Evolutionary conservation across 2,888 invertebrate species (phyloP).

Genomic region (Iphiclides podalirius): DNA sequence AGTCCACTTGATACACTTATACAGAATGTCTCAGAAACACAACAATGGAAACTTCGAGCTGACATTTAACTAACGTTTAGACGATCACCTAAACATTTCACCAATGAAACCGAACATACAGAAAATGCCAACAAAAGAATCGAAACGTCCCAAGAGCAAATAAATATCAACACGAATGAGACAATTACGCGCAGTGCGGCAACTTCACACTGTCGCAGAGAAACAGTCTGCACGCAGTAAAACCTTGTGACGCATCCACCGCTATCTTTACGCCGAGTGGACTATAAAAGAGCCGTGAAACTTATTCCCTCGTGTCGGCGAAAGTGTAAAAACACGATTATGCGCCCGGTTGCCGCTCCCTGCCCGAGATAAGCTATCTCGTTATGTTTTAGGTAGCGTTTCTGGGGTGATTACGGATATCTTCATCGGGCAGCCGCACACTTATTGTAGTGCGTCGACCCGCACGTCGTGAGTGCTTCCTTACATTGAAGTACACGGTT

Average conservation of each 20-base stretch:
- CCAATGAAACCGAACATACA: too few species aligned
- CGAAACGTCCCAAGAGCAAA: too few species aligned
- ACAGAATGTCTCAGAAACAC: too few species aligned
- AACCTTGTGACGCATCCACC: neutral
- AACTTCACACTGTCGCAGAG: neutral
- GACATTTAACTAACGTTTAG: too few species aligned
- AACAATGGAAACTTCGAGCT: too few species aligned
- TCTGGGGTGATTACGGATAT: constrained; percentile 15
- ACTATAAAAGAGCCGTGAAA: constrained; percentile 15
- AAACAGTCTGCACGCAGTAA: constrained; percentile 2
- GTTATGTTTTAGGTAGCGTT: constrained; percentile 14
- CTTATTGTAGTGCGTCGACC: constrained; percentile 5
- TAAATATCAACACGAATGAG: too few species aligned
- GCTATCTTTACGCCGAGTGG: constrained; percentile 12
- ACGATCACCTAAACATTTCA: too few species aligned
- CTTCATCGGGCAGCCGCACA: neutral
- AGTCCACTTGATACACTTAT: too few species aligned
- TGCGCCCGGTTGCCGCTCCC: neutral
- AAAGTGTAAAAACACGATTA: constrained; percentile 22
- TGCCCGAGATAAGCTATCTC: constrained; percentile 11
- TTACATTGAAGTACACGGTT: too few species aligned
- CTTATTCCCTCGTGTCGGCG: constrained; percentile 6
- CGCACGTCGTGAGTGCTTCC: too few species aligned
- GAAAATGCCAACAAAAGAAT: too few species aligned
- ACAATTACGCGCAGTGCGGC: too few species aligned